These are phyloP conservation scores for Porites australiensis DNA, from an alignment of 64 coral and sea anemone genomes.

Conservation along the genomic window DNA sequence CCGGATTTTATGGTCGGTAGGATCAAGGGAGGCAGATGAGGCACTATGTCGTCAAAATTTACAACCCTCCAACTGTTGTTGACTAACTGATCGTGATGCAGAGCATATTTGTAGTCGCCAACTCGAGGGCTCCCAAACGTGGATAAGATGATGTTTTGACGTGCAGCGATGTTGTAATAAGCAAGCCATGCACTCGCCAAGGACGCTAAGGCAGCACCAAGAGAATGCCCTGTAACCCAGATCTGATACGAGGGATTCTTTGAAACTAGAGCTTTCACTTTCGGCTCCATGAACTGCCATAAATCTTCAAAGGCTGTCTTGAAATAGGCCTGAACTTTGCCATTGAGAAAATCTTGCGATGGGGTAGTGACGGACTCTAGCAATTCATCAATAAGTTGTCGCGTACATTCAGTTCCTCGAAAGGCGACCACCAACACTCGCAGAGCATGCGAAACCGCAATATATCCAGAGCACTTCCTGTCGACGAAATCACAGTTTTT, in stretches of 20 bases:
- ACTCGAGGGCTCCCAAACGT: no score
- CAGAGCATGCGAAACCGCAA: not conserved
- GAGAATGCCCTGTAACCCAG: no score
- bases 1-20: not conserved
- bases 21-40: constrained; percentile 37
- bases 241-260: no score
- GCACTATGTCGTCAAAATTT: constrained; percentile 52
- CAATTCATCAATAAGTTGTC: not conserved
- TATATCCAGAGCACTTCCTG: constrained; percentile 31
- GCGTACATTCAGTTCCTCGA: constrained; percentile 20
- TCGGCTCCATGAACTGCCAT: constrained; percentile 22
- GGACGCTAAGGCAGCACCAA: constrained; percentile 73
- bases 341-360: not conserved
- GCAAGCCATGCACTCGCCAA: constrained; percentile 60
- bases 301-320: constrained; percentile 14
- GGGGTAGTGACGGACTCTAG: not conserved
- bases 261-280: constrained; percentile 28
- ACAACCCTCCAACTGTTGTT: constrained; percentile 63
- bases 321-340: constrained; percentile 54
- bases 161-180: constrained; percentile 37
- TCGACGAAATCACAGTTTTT: constrained; percentile 15
- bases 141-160: constrained; percentile 53
- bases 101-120: constrained; percentile 66
- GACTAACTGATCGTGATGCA: constrained; percentile 66
- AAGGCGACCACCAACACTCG: constrained; percentile 30